A percentile compares a stretch with the other conserved stretches of the same genome.
phyloP scores from a whole-genome alignment of 2,888 invertebrate species.

The Spilarctia lutea region DNA sequence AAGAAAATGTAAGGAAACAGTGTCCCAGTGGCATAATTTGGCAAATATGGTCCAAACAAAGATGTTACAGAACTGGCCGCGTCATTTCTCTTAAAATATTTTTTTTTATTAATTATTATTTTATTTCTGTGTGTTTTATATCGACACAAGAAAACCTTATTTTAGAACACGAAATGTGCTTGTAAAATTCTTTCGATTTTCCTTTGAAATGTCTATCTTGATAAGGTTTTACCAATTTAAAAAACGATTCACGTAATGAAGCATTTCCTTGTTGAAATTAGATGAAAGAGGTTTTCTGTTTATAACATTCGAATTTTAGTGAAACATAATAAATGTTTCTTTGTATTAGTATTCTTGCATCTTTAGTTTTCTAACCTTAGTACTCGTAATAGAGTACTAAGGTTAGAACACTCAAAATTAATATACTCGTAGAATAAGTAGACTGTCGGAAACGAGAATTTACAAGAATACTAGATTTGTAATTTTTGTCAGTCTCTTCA shows the following conservation, averaged over 20 bases:
- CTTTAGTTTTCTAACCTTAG: background rate
- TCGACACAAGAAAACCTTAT: constrained; percentile 17
- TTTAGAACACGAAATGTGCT: constrained; percentile 24
- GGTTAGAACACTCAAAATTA: background rate
- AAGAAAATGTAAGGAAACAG: constrained; percentile 45
- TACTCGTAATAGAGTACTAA: too few relatives aligned
- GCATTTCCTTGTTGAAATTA: constrained; percentile 68
- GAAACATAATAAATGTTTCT: constrained; percentile 3
- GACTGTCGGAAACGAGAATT: background rate
- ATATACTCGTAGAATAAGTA: background rate
- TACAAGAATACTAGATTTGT: background rate
- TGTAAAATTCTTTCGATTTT: constrained; percentile 30
- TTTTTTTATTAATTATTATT: constrained; percentile 26
- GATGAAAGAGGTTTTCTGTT: constrained; percentile 69
- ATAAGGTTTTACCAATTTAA: constrained; percentile 46
- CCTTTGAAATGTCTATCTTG: constrained; percentile 32
- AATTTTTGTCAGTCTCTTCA: background rate
- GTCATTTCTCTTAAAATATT: constrained; percentile 27
- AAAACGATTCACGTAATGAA: constrained; percentile 64
- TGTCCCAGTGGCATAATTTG: constrained; percentile 59
- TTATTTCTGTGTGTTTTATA: background rate
- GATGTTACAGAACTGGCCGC: constrained; percentile 59
- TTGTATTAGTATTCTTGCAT: background rate
- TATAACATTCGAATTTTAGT: constrained; percentile 57
- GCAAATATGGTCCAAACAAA: constrained; percentile 62